These are phyloP conservation scores for Marasmarcha lunaedactyla DNA, from an alignment of 2,888 invertebrate species.

Conservation along the genomic window DNA sequence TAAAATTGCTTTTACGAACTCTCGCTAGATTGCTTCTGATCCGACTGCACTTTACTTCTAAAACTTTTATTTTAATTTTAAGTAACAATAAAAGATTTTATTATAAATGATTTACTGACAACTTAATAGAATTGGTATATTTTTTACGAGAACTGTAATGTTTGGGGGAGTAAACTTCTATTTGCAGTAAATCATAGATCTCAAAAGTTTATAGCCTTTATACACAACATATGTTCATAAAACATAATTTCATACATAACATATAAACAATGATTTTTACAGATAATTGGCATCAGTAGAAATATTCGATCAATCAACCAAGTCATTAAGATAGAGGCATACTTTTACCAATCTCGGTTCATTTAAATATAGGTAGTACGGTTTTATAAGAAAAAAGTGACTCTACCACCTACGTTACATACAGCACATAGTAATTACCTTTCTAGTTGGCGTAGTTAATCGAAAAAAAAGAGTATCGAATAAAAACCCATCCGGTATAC, in stretches of 20 bases:
- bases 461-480: constrained; percentile 30
- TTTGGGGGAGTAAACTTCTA: too few species aligned
- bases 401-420: neutral
- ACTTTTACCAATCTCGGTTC: neutral
- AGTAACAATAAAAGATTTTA: constrained; percentile 10
- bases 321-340: neutral
- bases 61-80: constrained; percentile 10
- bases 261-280: too few species aligned
- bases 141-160: too few species aligned
- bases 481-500: constrained; percentile 47
- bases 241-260: too few species aligned
- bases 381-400: neutral
- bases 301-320: constrained; percentile 8
- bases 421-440: constrained; percentile 36
- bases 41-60: constrained; percentile 17
- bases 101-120: too few species aligned
- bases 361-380: neutral
- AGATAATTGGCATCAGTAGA: constrained; percentile 6
- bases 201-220: too few species aligned
- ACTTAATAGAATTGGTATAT: too few species aligned
- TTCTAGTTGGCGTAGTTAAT: constrained; percentile 36
- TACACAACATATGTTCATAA: too few species aligned
- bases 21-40: constrained; percentile 25
- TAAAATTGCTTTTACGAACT: constrained; percentile 33
- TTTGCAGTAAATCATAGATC: too few species aligned